Evolutionary conservation across 2,113 vertebrate genomes (phyloP).

Genomic region (Etia nguti): DNA sequence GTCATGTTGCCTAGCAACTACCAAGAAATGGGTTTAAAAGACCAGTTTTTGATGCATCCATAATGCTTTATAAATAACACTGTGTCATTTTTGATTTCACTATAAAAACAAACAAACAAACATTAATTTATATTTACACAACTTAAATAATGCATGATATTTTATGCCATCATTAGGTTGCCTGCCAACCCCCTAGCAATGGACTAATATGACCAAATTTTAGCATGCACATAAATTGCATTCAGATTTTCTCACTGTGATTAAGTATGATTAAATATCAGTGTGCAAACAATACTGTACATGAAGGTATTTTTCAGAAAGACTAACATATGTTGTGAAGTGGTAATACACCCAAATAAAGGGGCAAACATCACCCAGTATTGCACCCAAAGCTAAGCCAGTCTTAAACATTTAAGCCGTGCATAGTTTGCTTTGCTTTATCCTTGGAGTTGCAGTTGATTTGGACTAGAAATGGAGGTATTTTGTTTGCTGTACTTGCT

Average conservation of each 20-base stretch:
- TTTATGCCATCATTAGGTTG: neutral
- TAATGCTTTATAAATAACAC: neutral
- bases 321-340: neutral
- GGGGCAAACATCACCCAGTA: neutral
- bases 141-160: neutral
- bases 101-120: fast-evolving
- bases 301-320: neutral
- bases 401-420: neutral
- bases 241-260: neutral
- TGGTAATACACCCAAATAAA: neutral
- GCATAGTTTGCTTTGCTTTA: neutral
- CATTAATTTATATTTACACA: neutral
- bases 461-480: neutral
- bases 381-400: neutral
- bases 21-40: neutral
- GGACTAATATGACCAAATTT: neutral
- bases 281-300: neutral
- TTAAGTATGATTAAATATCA: neutral
- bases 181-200: neutral
- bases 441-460: neutral
- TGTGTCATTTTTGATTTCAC: neutral
- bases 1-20: neutral
- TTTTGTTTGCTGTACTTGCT: neutral
- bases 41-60: neutral
- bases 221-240: neutral